Evolutionary conservation across 2,797 vertebrate genomes (phyloP).

Genomic region (Amblyraja radiata): DNA sequence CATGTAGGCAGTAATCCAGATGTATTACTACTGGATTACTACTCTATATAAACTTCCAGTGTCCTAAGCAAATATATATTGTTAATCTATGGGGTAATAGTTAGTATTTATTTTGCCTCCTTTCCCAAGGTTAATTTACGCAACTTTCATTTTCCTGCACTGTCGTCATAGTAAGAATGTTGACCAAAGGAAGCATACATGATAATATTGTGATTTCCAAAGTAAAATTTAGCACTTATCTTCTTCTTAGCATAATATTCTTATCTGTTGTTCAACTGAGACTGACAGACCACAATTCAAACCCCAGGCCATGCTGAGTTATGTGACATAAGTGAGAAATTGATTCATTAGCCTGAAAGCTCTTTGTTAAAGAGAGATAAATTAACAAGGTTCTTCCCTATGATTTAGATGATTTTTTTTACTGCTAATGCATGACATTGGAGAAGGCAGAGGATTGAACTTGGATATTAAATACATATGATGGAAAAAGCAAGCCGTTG

Average conservation of each 20-base stretch:
- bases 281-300: neutral
- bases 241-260: neutral
- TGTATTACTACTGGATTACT: neutral
- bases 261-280: neutral
- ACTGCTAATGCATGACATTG: neutral
- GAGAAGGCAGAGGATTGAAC: neutral
- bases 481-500: neutral
- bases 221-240: neutral
- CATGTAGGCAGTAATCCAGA: neutral
- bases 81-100: neutral
- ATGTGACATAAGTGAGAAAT: neutral
- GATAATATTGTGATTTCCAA: neutral
- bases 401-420: neutral
- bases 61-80: neutral
- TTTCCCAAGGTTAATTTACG: neutral
- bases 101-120: neutral
- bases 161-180: neutral
- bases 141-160: neutral
- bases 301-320: neutral
- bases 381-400: neutral
- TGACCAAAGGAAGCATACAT: neutral
- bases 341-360: neutral
- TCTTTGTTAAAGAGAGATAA: neutral
- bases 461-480: neutral
- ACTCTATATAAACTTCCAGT: neutral